A percentile compares a stretch with the other conserved stretches of the same genome.
phyloP scores from a whole-genome alignment of 2,888 invertebrate genomes.

The Tethea ocularis region DNA sequence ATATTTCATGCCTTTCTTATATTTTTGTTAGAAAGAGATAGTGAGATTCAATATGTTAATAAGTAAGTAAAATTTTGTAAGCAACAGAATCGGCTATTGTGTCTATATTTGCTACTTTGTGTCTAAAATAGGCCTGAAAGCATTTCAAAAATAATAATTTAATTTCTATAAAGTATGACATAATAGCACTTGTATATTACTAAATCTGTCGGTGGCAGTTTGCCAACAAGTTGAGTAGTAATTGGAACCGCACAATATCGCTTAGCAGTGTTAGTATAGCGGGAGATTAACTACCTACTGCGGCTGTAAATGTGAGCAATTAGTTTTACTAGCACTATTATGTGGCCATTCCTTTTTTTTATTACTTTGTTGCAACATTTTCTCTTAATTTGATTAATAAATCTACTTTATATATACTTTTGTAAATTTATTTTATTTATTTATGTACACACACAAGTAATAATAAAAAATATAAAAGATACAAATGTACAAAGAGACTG shows the following conservation, averaged over 20 bases:
- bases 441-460: too few species aligned
- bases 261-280: constrained; percentile 3
- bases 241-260: constrained; percentile 4
- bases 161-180: not conserved
- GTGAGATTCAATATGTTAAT: too few species aligned
- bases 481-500: too few species aligned
- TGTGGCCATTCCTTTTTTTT: not conserved
- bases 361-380: not conserved
- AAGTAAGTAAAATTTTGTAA: too few species aligned
- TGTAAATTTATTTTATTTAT: too few species aligned
- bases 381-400: not conserved
- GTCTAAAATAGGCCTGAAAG: constrained; percentile 1
- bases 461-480: too few species aligned
- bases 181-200: not conserved
- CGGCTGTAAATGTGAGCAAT: constrained; percentile 5
- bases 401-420: too few species aligned
- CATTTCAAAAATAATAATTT: not conserved
- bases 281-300: constrained; percentile 2
- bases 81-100: too few species aligned
- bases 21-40: too few species aligned
- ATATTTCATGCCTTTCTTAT: too few species aligned
- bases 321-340: constrained; percentile 2
- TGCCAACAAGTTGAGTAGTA: constrained; percentile 3
- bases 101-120: not conserved
- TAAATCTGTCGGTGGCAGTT: not conserved